Base-by-base conservation (phyloP, 2,113 vertebrate genomes). In the Megaceryle maxima region DNA sequence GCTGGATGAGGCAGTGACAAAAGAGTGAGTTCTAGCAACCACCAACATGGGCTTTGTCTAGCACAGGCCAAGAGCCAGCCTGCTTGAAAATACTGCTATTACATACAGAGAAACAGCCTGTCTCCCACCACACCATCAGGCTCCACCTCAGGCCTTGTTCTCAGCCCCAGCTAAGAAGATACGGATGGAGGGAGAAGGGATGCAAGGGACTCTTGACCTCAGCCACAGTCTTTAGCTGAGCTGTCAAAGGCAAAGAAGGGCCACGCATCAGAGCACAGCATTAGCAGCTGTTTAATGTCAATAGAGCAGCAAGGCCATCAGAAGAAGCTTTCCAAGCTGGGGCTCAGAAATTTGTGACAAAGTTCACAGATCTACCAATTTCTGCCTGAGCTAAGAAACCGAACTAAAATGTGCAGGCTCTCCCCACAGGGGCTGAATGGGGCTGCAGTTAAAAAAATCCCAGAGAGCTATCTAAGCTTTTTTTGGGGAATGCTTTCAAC, bases 181-280 rank as follows among this genome's bases (percentile, higher is more conserved):
- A 12, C 11, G 31, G 64, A 37, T 70, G n/a, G 39, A 43, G 13
- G 24, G 35, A 50, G 56, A 0, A 0, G 2, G 14, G 37, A 37
- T 24, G 55, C 21, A 33, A 28, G 41, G 33, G 33, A 11, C 57
- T 59, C 67, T 89, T 22, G 26, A 41, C 29, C 67, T 39, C 37
- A 41, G 39, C 28, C 51, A 10, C 15, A 41, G 18, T 22, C n/a
- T 60, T 92, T 25, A 78, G 29, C 29, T 72, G 35, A 85, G 44
- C 55, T 78, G 25, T 44, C 46, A 39, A 0, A 39, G 59, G 21
- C 70, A 68, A 62, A 73, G 24, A 41, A 44, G 24, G 17, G 64
- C 5, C 4, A 3, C 62, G 16, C 29, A 50, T 29, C 67, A 44
- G 56, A 33, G 24, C 35, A 53, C 8, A 46, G 26, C 35, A 11